These are phyloP conservation scores for Zaprionus vittiger DNA, from an alignment of 1,140 invertebrate genomes.

Conservation along the genomic window DNA sequence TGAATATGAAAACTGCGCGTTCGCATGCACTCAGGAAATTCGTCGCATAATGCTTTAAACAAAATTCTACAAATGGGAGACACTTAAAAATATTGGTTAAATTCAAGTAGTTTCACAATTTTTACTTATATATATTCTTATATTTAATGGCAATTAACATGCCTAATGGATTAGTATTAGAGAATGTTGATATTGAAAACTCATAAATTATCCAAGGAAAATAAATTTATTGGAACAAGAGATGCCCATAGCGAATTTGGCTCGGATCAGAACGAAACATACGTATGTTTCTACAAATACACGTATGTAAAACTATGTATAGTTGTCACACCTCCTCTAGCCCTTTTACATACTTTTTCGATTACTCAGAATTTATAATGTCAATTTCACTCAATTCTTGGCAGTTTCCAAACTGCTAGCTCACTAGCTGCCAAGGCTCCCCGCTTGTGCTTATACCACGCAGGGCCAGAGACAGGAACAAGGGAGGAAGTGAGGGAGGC, in stretches of 20 bases:
- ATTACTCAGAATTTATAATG: constrained; percentile 1
- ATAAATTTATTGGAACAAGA: not conserved
- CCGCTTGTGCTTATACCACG: not conserved
- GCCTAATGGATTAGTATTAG: too few species aligned
- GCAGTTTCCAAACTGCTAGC: not conserved
- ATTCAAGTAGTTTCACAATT: not conserved
- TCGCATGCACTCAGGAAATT: constrained; percentile 18
- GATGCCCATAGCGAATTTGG: not conserved
- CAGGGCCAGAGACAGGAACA: not conserved
- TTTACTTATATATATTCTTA: not conserved
- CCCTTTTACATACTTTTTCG: not conserved
- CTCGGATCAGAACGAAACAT: not conserved
- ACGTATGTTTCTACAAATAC: not conserved
- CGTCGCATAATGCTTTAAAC: not conserved
- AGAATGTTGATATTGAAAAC: not conserved
- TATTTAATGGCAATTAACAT: too few species aligned
- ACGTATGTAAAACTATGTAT: not conserved
- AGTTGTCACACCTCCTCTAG: not conserved
- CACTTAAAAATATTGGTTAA: not conserved
- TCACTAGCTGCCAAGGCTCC: not conserved
- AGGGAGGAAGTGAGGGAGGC: too few species aligned
- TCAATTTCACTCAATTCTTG: not conserved
- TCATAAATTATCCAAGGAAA: not conserved
- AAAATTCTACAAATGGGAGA: not conserved
- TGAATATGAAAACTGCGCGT: constrained; percentile 52